Evolutionary conservation across 2,797 vertebrate species (phyloP), one percentile per base, ranked within the genome.

Genomic region (Semaprochilodus insignis): DNA sequence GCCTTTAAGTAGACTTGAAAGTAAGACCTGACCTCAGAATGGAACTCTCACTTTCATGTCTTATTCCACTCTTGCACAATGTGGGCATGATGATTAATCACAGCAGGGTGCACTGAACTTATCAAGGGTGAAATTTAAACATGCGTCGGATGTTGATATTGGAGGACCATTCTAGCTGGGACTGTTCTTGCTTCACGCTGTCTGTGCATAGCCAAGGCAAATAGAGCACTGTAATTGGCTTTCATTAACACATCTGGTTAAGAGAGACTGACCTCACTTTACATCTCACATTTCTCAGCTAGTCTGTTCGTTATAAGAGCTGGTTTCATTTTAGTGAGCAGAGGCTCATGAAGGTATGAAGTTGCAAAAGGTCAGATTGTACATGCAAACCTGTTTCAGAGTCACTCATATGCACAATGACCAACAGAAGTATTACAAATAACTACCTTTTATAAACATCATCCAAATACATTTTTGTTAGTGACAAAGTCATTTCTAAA

Each of bases 171-270:
- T 62, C 23, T 67, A 73, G 40, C 67, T 81, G 78, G 74, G 31
- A 34, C 57, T 71, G 34, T 54, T 81, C 34, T 51, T 19, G 65
- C 63, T n/a, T 27, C 36, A 60, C 23, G 2, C 31, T 57, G 17
- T 14, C 31, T 16, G 4, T 21, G 10, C 36, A 34, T 16, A 15
- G 40, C 34, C 52, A 57, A 77, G 60, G 25, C 25, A 74, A 81
- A 85, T 44, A 81, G 81, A 74, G 66, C 8, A 19, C 14, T 17
- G 66, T 48, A 6, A 63, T 40, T 76, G 44, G 44, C 66, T 23
- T 77, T 48, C 10, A 65, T 77, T 72, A 77, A 44, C 73, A 77
- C 73, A 25, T 25, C n/a, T 81, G 74, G 65, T 51, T 75, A 70
- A 40, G 55, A 31, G 65, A 65, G 48, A 23, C 60, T 81, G 55